Percentiles rank a stretch among this genome's conserved stretches.
These are phyloP conservation scores for Styela plicata DNA, from an alignment of 23 tunicate species.

Conservation along the genomic window DNA sequence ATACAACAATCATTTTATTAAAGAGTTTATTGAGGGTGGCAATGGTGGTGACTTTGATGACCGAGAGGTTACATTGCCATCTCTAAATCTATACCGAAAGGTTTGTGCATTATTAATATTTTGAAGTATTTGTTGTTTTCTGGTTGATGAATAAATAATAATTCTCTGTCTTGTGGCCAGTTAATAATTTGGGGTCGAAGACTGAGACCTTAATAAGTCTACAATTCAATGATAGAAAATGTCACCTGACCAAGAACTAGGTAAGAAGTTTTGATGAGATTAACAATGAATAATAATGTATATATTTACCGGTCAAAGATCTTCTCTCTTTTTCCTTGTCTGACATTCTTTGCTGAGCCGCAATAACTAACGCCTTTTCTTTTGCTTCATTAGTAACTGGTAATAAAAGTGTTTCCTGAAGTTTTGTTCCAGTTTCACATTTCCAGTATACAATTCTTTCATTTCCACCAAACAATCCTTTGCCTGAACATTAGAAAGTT, in stretches of 20 bases:
- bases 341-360: conserved; percentile 82
- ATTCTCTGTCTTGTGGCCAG: background rate
- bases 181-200: background rate
- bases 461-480: conserved; percentile 52
- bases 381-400: conserved; percentile 81
- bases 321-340: conserved; percentile 66
- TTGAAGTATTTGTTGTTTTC: background rate
- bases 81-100: too few species aligned
- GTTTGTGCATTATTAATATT: background rate
- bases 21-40: too few species aligned
- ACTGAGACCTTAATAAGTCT: background rate
- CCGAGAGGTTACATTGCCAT: too few species aligned
- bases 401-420: conserved; percentile 58
- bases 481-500: conserved; percentile 24
- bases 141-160: too few species aligned
- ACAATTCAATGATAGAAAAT: too few species aligned
- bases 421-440: conserved; percentile 55
- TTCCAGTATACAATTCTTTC: conserved; percentile 74
- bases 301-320: conserved; percentile 53
- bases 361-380: conserved; percentile 67
- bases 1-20: too few species aligned
- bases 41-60: too few species aligned
- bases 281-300: background rate
- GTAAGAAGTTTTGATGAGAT: background rate
- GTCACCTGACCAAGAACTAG: too few species aligned